Conservation (phyloP, 2,888 invertebrate genomes). For the Drosophila macrothrix region DNA sequence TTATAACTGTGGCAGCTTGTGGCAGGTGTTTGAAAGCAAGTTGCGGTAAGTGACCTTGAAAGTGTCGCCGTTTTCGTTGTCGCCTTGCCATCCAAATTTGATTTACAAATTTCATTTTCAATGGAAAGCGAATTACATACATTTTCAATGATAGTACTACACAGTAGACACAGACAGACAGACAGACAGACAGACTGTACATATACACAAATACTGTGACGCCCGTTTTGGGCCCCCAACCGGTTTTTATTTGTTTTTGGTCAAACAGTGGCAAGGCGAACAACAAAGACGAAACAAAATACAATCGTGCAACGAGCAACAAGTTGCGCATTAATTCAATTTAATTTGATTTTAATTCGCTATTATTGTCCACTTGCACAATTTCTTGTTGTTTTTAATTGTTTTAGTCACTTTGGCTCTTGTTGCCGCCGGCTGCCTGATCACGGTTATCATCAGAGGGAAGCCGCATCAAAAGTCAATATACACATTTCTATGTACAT, state of each 20-base stretch:
- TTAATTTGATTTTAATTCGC: slow-evolving; percentile 70
- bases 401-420: background rate
- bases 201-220: slow-evolving; percentile 6
- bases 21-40: slow-evolving; percentile 4
- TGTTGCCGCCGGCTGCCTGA: slow-evolving; percentile 18
- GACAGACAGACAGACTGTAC: background rate
- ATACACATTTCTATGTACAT: slow-evolving; percentile 1
- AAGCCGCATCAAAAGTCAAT: slow-evolving; percentile 27
- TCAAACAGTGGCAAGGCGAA: slow-evolving; percentile 55
- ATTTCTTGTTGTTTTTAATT: slow-evolving; percentile 21
- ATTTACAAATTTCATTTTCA: slow-evolving; percentile 43
- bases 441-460: slow-evolving; percentile 44
- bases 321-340: slow-evolving; percentile 57
- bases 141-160: slow-evolving; percentile 40
- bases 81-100: slow-evolving; percentile 57
- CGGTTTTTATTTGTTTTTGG: slow-evolving; percentile 57
- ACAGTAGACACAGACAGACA: background rate
- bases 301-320: slow-evolving; percentile 58
- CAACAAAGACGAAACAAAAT: slow-evolving; percentile 37
- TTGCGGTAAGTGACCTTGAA: slow-evolving; percentile 64
- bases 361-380: slow-evolving; percentile 65
- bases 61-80: slow-evolving; percentile 26
- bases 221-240: slow-evolving; percentile 56
- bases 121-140: slow-evolving; percentile 45
- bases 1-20: background rate